phyloP scores from a whole-genome alignment of 2,888 invertebrate genomes.

The Laothoe populi region DNA sequence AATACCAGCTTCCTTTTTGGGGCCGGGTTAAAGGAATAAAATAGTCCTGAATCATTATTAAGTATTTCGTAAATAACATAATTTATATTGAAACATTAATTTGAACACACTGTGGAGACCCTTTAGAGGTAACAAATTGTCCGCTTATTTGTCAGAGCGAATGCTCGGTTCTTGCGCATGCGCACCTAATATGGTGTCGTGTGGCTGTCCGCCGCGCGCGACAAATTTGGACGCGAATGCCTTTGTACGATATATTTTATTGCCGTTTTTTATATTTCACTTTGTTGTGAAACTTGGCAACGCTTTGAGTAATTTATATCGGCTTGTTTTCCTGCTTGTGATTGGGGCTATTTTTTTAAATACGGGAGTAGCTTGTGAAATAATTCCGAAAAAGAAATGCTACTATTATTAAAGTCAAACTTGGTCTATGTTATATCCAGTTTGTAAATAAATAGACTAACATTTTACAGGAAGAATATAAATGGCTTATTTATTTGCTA shows the following conservation, averaged over 20 bases:
- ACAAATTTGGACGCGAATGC: slow-evolving; percentile 51
- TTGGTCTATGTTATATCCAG: no score
- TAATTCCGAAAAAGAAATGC: neutral
- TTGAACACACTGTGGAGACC: slow-evolving; percentile 11
- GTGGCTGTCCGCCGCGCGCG: slow-evolving; percentile 56
- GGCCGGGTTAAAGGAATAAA: no score
- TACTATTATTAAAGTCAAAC: neutral
- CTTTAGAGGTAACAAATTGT: slow-evolving; percentile 68
- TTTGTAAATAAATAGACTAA: no score
- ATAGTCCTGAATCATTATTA: no score
- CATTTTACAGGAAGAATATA: neutral
- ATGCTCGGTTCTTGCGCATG: slow-evolving; percentile 68
- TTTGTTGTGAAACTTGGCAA: slow-evolving; percentile 48
- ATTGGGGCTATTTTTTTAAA: neutral
- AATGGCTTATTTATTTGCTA: no score
- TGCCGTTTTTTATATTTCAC: slow-evolving; percentile 61
- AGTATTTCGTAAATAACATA: no score
- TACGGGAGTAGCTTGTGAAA: neutral
- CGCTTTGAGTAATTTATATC: slow-evolving; percentile 31
- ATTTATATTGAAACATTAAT: neutral
- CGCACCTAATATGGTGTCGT: slow-evolving; percentile 70
- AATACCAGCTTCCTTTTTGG: no score
- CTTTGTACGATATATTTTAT: slow-evolving; percentile 49
- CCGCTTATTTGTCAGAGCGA: slow-evolving; percentile 79
- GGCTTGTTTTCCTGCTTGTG: neutral